phyloP scores from a whole-genome alignment of 2,113 vertebrate genomes.

The Muntiacus reevesi region DNA sequence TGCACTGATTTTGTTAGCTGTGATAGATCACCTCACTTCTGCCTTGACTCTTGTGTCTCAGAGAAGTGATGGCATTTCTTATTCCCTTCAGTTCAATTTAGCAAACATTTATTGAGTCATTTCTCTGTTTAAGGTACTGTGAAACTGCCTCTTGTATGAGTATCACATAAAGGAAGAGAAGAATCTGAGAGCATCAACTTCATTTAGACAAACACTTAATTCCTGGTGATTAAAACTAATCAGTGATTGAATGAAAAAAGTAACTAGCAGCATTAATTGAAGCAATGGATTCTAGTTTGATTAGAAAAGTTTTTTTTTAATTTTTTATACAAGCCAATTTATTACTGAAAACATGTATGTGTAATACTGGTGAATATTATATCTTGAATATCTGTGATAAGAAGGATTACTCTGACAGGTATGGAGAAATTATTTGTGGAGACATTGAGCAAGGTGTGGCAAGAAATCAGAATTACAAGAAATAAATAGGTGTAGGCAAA shows the following conservation, averaged over 20 bases:
- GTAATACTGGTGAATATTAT: neutral
- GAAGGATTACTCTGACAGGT: neutral
- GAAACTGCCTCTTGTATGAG: neutral
- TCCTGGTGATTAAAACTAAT: neutral
- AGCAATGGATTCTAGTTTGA: neutral
- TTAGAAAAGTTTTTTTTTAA: neutral
- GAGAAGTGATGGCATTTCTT: neutral
- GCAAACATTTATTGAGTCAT: neutral
- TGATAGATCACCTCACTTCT: slow-evolving; percentile 32
- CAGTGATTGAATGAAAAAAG: neutral
- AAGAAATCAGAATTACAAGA: neutral
- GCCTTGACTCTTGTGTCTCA: neutral
- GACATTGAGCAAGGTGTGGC: neutral
- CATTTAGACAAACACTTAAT: neutral
- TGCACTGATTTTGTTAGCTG: slow-evolving; percentile 27
- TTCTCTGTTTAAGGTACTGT: neutral
- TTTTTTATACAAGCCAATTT: neutral
- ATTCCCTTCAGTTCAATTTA: neutral
- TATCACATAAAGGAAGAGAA: neutral
- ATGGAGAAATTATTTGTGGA: neutral
- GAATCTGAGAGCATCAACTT: neutral
- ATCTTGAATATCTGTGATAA: neutral
- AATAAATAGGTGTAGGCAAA: neutral
- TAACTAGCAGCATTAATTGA: neutral
- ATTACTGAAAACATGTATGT: neutral